Percentiles rank a stretch among this genome's conserved stretches.
Conservation (phyloP, 2,888 invertebrate species). For the Caenorhabditis sinica region DNA sequence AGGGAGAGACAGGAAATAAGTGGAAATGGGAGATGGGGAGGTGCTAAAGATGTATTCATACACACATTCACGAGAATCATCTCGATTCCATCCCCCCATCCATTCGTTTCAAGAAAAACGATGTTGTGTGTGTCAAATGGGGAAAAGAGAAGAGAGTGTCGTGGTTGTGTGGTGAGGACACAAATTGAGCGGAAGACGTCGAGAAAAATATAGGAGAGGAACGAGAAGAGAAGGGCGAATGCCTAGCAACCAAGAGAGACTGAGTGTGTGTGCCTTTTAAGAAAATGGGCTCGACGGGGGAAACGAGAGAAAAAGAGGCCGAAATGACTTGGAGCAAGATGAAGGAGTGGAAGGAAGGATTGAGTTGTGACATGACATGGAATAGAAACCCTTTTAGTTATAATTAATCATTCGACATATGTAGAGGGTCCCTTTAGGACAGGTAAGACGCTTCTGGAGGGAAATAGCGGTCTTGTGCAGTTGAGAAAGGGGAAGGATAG, state of each 20-base stretch:
- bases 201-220: conserved; percentile 29
- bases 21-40: conserved; percentile 2
- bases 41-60: conserved; percentile 13
- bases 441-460: too few species aligned
- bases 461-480: too few species aligned
- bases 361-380: conserved; percentile 49
- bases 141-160: neutral
- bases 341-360: neutral
- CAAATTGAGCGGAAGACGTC: conserved; percentile 59
- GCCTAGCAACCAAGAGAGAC: conserved; percentile 42
- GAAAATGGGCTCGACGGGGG: neutral
- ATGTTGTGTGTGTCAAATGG: conserved; percentile 20
- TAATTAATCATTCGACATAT: conserved; percentile 11
- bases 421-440: neutral
- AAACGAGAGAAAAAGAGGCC: neutral
- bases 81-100: conserved; percentile 6
- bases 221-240: neutral
- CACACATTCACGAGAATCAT: conserved; percentile 14
- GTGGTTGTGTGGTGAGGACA: neutral
- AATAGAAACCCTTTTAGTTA: neutral
- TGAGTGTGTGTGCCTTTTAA: neutral
- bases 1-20: neutral
- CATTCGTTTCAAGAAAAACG: conserved; percentile 1
- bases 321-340: neutral
- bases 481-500: too few species aligned